phyloP scores from a whole-genome alignment of 2,888 invertebrate genomes.

The Polydrusus tereticollis region DNA sequence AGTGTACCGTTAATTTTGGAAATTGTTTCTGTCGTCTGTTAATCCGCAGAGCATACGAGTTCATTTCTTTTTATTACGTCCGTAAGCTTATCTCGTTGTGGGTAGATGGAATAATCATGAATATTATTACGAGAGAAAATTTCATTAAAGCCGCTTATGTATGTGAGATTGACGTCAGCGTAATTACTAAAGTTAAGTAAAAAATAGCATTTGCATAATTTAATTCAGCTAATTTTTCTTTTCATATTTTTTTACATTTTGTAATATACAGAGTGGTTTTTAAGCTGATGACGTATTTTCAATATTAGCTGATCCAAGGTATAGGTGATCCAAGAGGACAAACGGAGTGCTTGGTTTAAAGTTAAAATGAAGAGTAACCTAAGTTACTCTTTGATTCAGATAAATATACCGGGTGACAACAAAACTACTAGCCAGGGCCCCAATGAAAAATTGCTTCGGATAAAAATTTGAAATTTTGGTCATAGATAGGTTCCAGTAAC shows the following conservation, averaged over 20 bases:
- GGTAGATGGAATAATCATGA: conserved; percentile 8
- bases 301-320: too few species aligned
- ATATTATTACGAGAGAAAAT: conserved; percentile 21
- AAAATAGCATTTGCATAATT: not conserved
- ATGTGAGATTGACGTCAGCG: not conserved
- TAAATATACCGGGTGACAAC: too few species aligned
- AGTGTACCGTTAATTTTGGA: conserved; percentile 12
- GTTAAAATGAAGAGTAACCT: too few species aligned
- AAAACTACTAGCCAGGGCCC: too few species aligned
- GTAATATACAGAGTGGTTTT: not conserved
- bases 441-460: too few species aligned
- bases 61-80: conserved; percentile 20
- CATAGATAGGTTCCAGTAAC: too few species aligned
- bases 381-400: too few species aligned
- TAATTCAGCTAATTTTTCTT: not conserved
- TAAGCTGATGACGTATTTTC: too few species aligned
- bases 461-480: too few species aligned
- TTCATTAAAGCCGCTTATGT: conserved; percentile 7
- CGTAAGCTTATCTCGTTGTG: conserved; percentile 12
- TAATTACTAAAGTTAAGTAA: not conserved
- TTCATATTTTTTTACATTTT: not conserved
- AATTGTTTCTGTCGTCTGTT: conserved; percentile 15
- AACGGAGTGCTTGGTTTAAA: too few species aligned
- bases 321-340: too few species aligned
- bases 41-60: conserved; percentile 20